Evolutionary conservation across 2,113 vertebrate genomes (phyloP).

Genomic region (Brienomyrus longianalis): DNA sequence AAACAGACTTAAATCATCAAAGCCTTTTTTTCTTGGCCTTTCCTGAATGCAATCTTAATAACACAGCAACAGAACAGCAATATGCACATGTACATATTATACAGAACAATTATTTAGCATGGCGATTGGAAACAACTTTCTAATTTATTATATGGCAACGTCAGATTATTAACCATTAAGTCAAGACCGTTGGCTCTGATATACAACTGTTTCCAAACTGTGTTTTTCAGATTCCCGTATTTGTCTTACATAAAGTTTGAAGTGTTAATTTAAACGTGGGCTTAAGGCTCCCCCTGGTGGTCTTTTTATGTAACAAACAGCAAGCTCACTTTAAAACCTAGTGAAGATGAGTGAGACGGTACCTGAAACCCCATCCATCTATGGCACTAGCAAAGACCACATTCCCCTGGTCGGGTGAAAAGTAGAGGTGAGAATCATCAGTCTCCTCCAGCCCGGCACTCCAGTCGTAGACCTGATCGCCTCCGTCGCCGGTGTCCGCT

Average conservation of each 20-base stretch:
- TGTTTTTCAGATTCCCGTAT: not conserved
- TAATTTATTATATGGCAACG: not conserved
- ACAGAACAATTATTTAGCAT: not conserved
- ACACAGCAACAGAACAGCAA: not conserved
- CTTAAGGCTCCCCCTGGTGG: constrained; percentile 45
- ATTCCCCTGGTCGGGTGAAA: constrained; percentile 91
- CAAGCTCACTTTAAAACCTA: not conserved
- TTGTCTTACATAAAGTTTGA: not conserved
- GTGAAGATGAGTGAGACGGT: not conserved
- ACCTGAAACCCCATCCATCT: constrained; percentile 97
- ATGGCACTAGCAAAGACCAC: constrained; percentile 89
- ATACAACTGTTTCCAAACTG: not conserved
- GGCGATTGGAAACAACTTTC: not conserved
- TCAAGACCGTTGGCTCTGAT: not conserved
- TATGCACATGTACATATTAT: not conserved
- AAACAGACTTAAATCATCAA: not conserved
- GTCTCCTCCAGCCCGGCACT: constrained; percentile 81
- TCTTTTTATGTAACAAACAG: not conserved
- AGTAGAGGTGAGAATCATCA: constrained; percentile 91
- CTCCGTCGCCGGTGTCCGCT: constrained; percentile 29
- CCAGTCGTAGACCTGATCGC: constrained; percentile 86
- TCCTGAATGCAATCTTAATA: not conserved
- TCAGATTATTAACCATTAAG: not conserved
- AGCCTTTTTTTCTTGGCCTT: not conserved
- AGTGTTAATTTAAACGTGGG: not conserved